Base-by-base conservation (phyloP, 2,113 vertebrate genomes). In the Clarias gariepinus region DNA sequence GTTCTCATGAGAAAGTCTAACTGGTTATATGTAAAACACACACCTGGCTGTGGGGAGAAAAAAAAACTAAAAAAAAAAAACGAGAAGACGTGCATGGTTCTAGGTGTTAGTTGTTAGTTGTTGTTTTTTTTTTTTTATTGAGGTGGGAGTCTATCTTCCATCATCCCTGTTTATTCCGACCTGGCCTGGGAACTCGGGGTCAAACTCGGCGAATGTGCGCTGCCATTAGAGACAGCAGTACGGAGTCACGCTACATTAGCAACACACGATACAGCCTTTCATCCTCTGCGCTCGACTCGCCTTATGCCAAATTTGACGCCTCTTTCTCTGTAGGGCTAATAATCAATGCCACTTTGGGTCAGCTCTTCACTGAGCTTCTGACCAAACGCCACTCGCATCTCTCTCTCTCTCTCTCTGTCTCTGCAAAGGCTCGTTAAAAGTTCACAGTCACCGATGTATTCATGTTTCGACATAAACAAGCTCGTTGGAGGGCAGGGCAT, bases 351-450 rank as follows among this genome's bases (percentile, higher is more conserved):
- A 85, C 78, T 88, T 83, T 87, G 81, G 87, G 85, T 86, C 89
- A 88, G 79, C 74, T 85, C 87, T 87, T 63, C n/a, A 41, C 83
- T 57, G 83, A 79, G 86, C 83, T 47, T 74, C 89, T 88, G 89
- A 86, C 86, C 84, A 90, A 83, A 83, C 73, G 78, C 41, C 73
- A 73, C 82, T 61, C 87, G 87, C 86, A 87, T 86, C 90, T 86
- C 89, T 87, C 53, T n/a, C 53, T 74, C 61, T 87, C 53, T 25
- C 64, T 71, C 57, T 78, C 74, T 78, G 84, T 86, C 84, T 88
- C 68, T 74, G 81, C 66, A 41, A 86, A 88, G 87, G 84, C 89
- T 88, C 76, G 85, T 90, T 90, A 88, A 88, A 90, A 90, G 89
- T 90, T 90, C 89, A 90, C 84, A 79, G 74, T 74, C 69, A 68